Conservation (phyloP, 1,140 invertebrate species). For the Drosophila tsacasi region DNA sequence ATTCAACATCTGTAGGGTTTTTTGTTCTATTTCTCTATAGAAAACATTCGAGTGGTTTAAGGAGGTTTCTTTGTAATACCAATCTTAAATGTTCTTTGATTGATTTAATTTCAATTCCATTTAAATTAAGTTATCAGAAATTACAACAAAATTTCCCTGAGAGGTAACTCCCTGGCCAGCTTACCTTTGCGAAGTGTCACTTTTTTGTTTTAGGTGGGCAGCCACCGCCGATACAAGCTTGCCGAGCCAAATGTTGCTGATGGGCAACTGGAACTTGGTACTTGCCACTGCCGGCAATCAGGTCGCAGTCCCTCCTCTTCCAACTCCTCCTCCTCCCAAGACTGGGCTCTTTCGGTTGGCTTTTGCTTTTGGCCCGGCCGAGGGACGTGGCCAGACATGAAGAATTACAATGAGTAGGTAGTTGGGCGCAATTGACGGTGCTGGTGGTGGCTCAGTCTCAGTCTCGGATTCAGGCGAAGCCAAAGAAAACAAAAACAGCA, state of each 20-base stretch:
- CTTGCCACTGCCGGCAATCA: constrained; percentile 74
- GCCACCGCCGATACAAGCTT: constrained; percentile 47
- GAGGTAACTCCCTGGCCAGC: not conserved
- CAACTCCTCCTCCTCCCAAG: constrained; percentile 3
- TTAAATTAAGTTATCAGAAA: too few species aligned
- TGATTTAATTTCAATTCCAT: not conserved
- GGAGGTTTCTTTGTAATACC: not conserved
- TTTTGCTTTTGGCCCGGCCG: constrained; percentile 28
- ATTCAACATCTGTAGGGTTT: too few species aligned
- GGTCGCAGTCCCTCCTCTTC: constrained; percentile 58
- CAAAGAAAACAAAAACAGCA: constrained; percentile 26
- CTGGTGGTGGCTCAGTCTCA: constrained; percentile 41
- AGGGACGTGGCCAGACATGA: constrained; percentile 72
- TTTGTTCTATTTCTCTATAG: too few species aligned
- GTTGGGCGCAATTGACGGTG: constrained; percentile 78
- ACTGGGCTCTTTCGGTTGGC: constrained; percentile 8
- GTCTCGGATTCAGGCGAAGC: constrained; percentile 7
- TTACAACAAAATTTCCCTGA: not conserved
- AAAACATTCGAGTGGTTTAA: too few species aligned
- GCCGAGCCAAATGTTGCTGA: constrained; percentile 75
- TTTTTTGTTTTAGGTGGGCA: constrained; percentile 50
- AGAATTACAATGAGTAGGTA: constrained; percentile 84
- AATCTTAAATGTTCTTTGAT: not conserved
- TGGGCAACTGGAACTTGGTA: constrained; percentile 69
- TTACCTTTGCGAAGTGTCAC: not conserved